These are phyloP conservation scores for Cettia cetti DNA, from an alignment of 2,113 vertebrate species.

Conservation along the genomic window DNA sequence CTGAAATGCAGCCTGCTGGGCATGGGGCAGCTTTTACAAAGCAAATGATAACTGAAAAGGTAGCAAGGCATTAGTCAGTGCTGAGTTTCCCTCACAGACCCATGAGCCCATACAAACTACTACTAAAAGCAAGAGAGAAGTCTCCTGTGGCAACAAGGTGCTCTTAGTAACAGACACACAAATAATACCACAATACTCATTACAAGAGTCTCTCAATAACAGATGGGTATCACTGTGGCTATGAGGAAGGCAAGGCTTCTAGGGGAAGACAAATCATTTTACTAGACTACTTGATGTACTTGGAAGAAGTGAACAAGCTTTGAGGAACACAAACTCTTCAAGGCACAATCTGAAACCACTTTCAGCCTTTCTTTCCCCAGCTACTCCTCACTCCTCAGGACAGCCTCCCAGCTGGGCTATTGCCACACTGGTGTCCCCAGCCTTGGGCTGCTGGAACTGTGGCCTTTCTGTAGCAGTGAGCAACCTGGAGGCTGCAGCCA, in stretches of 20 bases:
- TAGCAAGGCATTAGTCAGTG: neutral
- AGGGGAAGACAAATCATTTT: neutral
- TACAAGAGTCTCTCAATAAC: neutral
- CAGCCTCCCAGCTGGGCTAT: neutral
- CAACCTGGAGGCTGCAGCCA: neutral
- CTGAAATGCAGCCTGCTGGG: neutral
- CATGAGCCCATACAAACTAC: neutral
- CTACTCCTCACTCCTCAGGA: neutral
- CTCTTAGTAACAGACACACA: neutral
- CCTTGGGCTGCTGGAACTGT: neutral
- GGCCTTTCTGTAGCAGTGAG: neutral
- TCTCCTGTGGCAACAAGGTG: neutral
- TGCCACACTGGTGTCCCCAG: accelerated
- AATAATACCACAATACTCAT: neutral
- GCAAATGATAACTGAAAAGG: neutral
- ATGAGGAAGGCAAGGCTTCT: neutral
- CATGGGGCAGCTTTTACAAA: neutral
- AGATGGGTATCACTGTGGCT: neutral
- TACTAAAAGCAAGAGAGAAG: neutral
- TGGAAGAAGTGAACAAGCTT: neutral
- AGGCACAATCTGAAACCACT: neutral
- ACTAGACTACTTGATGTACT: neutral
- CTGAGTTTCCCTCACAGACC: neutral
- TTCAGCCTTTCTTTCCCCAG: neutral
- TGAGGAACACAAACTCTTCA: neutral